These are phyloP conservation scores for Bombyx mandarina DNA, from an alignment of 1,140 invertebrate genomes.

Conservation along the genomic window DNA sequence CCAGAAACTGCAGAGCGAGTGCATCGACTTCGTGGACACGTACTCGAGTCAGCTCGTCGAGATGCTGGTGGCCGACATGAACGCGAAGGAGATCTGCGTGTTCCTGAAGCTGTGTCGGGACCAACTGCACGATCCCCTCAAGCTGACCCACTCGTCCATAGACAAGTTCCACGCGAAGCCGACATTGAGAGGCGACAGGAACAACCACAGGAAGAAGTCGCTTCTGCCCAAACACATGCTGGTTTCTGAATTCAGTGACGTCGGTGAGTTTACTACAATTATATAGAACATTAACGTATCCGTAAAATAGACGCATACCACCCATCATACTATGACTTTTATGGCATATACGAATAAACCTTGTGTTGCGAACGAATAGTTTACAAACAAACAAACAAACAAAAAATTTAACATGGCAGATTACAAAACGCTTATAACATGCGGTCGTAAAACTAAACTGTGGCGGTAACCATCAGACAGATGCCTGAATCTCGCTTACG, in stretches of 20 bases:
- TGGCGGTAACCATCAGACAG: no score
- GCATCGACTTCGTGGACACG: constrained; percentile 81
- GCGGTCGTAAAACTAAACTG: no score
- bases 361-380: no score
- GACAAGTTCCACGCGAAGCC: constrained; percentile 48
- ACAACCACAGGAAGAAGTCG: constrained; percentile 36
- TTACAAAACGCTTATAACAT: no score
- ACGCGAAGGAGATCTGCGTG: constrained; percentile 84
- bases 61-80: constrained; percentile 82
- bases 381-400: no score
- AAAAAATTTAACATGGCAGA: no score
- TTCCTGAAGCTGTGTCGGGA: constrained; percentile 79
- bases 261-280: constrained; percentile 57
- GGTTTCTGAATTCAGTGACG: constrained; percentile 60
- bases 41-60: constrained; percentile 84
- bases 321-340: no score
- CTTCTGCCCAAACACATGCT: constrained; percentile 43
- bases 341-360: no score
- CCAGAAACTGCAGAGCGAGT: constrained; percentile 75
- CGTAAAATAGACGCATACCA: no score
- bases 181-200: constrained; percentile 42
- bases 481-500: no score
- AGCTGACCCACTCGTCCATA: constrained; percentile 24
- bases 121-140: constrained; percentile 40
- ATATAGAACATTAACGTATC: no score